Evolutionary conservation across 1,140 invertebrate species (phyloP).

Genomic region (Sinella curviseta): DNA sequence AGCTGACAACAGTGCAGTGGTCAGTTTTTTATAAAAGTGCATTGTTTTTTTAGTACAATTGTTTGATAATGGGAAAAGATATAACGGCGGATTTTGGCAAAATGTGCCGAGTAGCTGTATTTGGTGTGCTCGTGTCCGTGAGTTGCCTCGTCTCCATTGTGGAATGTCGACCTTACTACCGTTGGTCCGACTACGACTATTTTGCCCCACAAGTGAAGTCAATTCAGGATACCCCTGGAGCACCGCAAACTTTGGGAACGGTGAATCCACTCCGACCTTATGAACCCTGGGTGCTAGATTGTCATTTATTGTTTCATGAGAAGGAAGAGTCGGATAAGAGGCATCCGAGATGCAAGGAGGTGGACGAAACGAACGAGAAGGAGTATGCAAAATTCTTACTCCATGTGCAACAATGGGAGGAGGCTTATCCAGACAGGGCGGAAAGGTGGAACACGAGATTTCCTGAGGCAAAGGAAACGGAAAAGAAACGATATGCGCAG

Average conservation of each 20-base stretch:
- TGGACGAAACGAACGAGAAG: background rate
- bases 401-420: background rate
- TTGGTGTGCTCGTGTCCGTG: too few relatives aligned
- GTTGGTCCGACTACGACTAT: background rate
- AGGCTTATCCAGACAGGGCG: background rate
- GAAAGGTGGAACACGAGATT: background rate
- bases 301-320: background rate
- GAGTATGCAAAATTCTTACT: background rate
- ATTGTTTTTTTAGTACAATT: too few relatives aligned
- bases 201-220: background rate
- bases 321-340: background rate
- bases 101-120: too few relatives aligned
- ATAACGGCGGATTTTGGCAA: too few relatives aligned
- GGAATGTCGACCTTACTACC: background rate
- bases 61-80: too few relatives aligned
- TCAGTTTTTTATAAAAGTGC: too few relatives aligned
- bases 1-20: too few relatives aligned
- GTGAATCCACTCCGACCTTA: slow-evolving; percentile 6
- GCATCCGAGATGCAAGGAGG: background rate
- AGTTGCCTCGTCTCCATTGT: too few relatives aligned
- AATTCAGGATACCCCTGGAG: background rate
- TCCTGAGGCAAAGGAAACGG: background rate
- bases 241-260: background rate
- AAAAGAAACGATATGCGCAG: background rate
- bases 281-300: background rate